Conservation (phyloP, 2,797 vertebrate species). For the Syngnathus acus region DNA sequence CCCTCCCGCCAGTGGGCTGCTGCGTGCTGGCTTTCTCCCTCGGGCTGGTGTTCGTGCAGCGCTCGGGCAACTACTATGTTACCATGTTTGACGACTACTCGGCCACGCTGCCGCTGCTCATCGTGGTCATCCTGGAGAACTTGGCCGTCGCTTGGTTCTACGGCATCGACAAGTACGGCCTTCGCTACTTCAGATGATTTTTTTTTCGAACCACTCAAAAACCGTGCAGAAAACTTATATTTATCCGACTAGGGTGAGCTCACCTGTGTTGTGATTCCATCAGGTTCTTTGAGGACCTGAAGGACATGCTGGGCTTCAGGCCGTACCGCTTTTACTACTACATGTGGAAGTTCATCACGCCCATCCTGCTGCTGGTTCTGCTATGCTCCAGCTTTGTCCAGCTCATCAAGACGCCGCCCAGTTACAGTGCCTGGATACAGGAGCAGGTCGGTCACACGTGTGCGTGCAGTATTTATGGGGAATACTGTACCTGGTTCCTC, state of each 20-base stretch:
- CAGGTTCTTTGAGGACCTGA: constrained; percentile 93
- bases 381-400: constrained; percentile 82
- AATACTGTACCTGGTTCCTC: background rate
- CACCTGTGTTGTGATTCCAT: background rate
- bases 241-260: background rate
- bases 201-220: too few relatives aligned
- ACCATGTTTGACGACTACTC: constrained; percentile 98
- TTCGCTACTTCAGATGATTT: too few relatives aligned
- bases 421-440: constrained; percentile 91
- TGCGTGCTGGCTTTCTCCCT: constrained; percentile 86
- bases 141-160: constrained; percentile 87
- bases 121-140: constrained; percentile 91
- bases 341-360: constrained; percentile 96
- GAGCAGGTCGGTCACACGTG: constrained; percentile 72
- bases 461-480: too few relatives aligned
- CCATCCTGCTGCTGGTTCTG: constrained; percentile 78
- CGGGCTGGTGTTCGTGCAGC: constrained; percentile 91
- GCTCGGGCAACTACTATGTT: constrained; percentile 95
- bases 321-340: constrained; percentile 92
- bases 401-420: constrained; percentile 83
- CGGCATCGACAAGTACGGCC: constrained; percentile 88
- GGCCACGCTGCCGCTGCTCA: constrained; percentile 87
- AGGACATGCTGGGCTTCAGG: constrained; percentile 93
- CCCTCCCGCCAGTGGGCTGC: constrained; percentile 72
- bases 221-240: background rate